Conservation (phyloP, 2,797 vertebrate genomes). For the Momotus momota region DNA sequence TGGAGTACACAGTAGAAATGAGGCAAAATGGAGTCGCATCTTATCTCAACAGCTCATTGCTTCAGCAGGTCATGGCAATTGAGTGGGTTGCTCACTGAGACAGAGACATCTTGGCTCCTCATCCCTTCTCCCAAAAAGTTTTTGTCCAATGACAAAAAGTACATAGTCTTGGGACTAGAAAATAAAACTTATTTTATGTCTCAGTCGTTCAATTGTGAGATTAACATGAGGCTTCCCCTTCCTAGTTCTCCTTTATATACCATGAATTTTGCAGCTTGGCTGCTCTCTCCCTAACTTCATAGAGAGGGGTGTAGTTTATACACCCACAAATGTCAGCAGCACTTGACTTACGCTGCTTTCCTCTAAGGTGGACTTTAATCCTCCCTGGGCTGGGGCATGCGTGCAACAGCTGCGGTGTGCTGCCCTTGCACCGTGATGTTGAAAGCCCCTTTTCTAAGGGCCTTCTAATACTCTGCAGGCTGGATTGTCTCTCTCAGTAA, state of each 20-base stretch:
- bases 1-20: background rate
- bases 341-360: background rate
- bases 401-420: background rate
- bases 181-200: background rate
- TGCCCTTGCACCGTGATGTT: background rate
- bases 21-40: background rate
- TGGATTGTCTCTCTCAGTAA: background rate
- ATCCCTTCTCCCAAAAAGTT: background rate
- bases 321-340: background rate
- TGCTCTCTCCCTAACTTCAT: background rate
- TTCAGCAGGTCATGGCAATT: background rate
- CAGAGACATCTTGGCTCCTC: background rate
- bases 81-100: background rate
- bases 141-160: background rate
- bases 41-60: accelerated
- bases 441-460: background rate
- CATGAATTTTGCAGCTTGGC: background rate
- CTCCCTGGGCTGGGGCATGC: background rate
- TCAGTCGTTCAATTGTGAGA: background rate
- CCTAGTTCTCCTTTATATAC: background rate
- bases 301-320: background rate
- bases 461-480: background rate
- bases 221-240: background rate
- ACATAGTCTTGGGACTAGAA: background rate
- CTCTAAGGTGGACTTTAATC: background rate